These are phyloP conservation scores for Neria commutata DNA, from an alignment of 2,888 invertebrate species.

Conservation along the genomic window DNA sequence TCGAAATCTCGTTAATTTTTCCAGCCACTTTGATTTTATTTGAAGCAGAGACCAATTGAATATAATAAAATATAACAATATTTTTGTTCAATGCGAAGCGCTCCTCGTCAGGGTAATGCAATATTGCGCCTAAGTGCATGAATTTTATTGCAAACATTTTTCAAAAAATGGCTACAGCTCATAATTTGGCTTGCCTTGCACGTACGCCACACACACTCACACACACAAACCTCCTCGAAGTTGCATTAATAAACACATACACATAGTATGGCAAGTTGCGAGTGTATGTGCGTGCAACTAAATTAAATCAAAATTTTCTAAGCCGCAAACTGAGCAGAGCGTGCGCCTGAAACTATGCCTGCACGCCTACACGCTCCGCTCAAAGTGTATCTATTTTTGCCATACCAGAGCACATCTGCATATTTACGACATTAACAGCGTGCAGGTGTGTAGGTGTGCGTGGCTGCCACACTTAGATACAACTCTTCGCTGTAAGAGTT, in stretches of 20 bases:
- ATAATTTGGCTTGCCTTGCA: background rate
- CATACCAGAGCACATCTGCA: constrained; percentile 6
- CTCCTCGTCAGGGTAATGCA: background rate
- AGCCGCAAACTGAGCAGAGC: constrained; percentile 23
- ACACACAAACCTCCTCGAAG: background rate
- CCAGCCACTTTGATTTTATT: too few species aligned
- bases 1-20: too few species aligned
- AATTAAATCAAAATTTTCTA: constrained; percentile 20
- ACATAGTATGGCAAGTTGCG: too few species aligned
- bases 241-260: too few species aligned
- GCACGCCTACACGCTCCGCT: background rate
- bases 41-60: too few species aligned
- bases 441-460: too few species aligned
- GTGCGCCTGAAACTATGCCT: constrained; percentile 13
- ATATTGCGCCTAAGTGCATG: background rate
- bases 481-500: too few species aligned
- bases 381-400: too few species aligned
- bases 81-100: too few species aligned
- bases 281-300: constrained; percentile 6
- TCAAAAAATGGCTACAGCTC: background rate
- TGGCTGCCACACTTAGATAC: background rate
- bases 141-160: background rate
- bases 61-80: too few species aligned
- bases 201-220: constrained; percentile 3
- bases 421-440: constrained; percentile 6